Percentiles rank a stretch among this genome's conserved stretches.
phyloP scores from a whole-genome alignment of 2,113 vertebrate genomes.

The Ardeotis arabs region DNA sequence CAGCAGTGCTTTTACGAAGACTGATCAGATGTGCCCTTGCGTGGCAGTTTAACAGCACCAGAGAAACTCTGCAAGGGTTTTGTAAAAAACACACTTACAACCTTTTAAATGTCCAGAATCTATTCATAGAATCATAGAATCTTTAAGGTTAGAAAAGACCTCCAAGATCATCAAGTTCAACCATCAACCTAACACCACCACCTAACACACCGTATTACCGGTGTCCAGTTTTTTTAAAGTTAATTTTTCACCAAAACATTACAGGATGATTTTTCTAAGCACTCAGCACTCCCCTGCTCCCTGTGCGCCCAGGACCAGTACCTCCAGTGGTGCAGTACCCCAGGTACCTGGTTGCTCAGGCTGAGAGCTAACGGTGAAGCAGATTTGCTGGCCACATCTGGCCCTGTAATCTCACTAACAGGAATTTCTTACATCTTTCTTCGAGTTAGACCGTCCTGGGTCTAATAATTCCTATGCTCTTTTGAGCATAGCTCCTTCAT shows the following conservation, averaged over 20 bases:
- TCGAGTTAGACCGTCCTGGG: not conserved
- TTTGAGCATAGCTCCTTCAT: not conserved
- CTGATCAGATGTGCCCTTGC: not conserved
- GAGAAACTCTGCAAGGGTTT: not conserved
- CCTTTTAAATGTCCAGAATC: not conserved
- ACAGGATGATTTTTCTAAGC: not conserved
- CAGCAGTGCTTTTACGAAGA: not conserved
- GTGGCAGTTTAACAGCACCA: not conserved
- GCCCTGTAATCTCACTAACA: not conserved
- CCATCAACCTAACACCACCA: too few relatives aligned
- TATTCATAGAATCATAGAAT: not conserved
- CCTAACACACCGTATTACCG: too few relatives aligned
- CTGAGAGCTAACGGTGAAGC: not conserved
- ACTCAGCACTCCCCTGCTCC: not conserved
- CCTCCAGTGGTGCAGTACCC: not conserved
- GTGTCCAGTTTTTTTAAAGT: not conserved
- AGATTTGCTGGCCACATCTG: not conserved
- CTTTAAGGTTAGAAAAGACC: too few relatives aligned
- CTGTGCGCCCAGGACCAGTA: rapidly evolving
- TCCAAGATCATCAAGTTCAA: too few relatives aligned
- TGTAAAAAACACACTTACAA: not conserved
- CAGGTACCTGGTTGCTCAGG: not conserved
- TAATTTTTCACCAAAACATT: not conserved
- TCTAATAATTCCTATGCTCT: not conserved
- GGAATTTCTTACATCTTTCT: not conserved